Evolutionary conservation across 2,113 vertebrate species (phyloP), one percentile per base, ranked within the genome.

Genomic region (Eptesicus fuscus): DNA sequence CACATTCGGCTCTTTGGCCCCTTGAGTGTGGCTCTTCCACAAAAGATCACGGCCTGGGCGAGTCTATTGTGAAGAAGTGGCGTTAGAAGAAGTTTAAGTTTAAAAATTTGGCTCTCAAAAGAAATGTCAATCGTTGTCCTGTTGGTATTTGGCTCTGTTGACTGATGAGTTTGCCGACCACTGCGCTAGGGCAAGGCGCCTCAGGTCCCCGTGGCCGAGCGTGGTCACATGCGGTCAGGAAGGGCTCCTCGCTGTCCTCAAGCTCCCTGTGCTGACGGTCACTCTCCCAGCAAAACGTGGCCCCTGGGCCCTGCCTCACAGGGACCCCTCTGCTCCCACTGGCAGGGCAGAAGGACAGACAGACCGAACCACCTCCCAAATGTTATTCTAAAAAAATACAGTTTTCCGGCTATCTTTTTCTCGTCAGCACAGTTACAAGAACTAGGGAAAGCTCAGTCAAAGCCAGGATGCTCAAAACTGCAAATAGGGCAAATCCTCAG

Each of bases 401-500:
- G 14, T 47, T 17, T 89, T 37, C 47, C 32, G 47, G 44, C 13
- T 9, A 10, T 61, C 61, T 44, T 92, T 56, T 65, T 16, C 73
- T 82, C 40, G n/a, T 56, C 28, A 11, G 44, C 40, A 78, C 44
- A 69, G 35, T 51, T 18, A 74, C 0, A 40, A 30, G 56, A 70
- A 42, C 25, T 22, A 80, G 63, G 12, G 35, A 91, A 86, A 73
- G 59, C 30, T 6, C 40, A 53, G 40, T 49, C 80, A 47, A 23
- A 71, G 74, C 32, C n/a, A 56, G 18, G 28, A 59, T 5, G 35
- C 25, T 94, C 83, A 63, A 22, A 89, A 78, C 87, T 47, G 59
- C 69, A 69, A 47, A 67, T 16, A 22, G 69, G 18, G 10, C 2
- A 51, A 7, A 14, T 18, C n/a, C 30, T 25, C 9, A 3, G 53